Percentiles rank a stretch among this genome's conserved stretches.
phyloP scores from a whole-genome alignment of 2,888 invertebrate species.

The Endomychus coccineus region DNA sequence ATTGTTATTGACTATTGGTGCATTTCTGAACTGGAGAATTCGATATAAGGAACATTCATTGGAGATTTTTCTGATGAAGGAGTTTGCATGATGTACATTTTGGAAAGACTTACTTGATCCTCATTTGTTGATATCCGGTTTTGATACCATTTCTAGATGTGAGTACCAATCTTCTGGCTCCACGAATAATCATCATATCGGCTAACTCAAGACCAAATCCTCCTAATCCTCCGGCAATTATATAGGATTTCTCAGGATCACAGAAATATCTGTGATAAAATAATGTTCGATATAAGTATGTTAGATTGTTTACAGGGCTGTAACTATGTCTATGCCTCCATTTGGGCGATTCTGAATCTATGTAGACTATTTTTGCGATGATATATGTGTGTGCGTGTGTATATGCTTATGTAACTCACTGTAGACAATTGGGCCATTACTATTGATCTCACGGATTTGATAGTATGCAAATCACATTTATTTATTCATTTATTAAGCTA shows the following conservation, averaged over 20 bases:
- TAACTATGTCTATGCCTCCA: no score
- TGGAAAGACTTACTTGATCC: slow-evolving; percentile 28
- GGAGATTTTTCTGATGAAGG: background rate
- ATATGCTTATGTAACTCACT: no score
- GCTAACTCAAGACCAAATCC: slow-evolving; percentile 93
- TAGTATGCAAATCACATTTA: no score
- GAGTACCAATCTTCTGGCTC: slow-evolving; percentile 76
- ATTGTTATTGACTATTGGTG: no score
- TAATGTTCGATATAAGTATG: no score
- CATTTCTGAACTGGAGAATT: background rate
- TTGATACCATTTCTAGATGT: slow-evolving; percentile 59
- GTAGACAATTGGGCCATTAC: no score
- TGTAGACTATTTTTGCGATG: no score
- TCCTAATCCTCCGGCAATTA: slow-evolving; percentile 78
- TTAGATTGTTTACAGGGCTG: no score
- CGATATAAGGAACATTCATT: background rate
- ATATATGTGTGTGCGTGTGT: no score
- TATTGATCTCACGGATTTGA: no score
- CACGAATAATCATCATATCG: slow-evolving; percentile 80
- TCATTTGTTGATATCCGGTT: slow-evolving; percentile 19
- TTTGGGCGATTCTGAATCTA: no score
- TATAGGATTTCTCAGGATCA: slow-evolving; percentile 44
- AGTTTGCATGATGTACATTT: background rate
- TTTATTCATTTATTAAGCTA: no score
- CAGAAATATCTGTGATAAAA: slow-evolving; percentile 13